phyloP scores from a whole-genome alignment of 1,140 invertebrate species.

The Brachionus rotundiformis region DNA sequence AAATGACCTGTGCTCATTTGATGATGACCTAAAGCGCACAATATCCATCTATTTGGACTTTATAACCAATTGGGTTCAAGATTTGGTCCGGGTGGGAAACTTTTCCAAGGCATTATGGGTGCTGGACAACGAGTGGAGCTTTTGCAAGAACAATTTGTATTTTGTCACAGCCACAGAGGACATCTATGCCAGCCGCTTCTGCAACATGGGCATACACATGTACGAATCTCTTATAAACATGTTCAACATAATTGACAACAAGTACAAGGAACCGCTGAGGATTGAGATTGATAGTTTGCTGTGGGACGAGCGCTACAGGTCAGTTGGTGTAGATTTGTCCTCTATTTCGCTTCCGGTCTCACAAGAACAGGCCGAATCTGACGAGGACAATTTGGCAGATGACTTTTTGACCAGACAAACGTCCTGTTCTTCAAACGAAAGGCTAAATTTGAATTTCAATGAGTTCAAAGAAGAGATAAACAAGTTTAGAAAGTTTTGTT shows the following conservation, averaged over 20 bases:
- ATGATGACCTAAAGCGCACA: conserved; percentile 16
- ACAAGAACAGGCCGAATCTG: not conserved
- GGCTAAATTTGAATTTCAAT: not conserved
- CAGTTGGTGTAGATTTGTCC: not conserved
- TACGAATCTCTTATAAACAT: conserved; percentile 25
- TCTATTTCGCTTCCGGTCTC: not conserved
- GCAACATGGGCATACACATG: not conserved
- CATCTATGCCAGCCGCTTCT: conserved; percentile 39
- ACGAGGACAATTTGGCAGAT: not conserved
- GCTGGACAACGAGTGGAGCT: conserved; percentile 41
- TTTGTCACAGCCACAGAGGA: conserved; percentile 48
- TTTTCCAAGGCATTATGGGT: conserved; percentile 25
- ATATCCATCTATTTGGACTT: conserved; percentile 44
- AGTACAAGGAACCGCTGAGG: conserved; percentile 29
- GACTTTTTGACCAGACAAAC: not conserved
- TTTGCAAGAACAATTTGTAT: conserved; percentile 50
- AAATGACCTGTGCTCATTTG: conserved; percentile 35
- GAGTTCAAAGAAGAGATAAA: conserved; percentile 47
- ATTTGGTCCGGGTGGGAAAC: not conserved
- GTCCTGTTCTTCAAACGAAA: not conserved
- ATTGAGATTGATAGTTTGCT: not conserved
- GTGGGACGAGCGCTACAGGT: not conserved
- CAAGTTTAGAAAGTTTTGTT: not conserved
- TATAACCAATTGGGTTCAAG: conserved; percentile 36
- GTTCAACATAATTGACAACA: not conserved